Percentiles rank a stretch among this genome's conserved stretches.
phyloP scores from a whole-genome alignment of 2,888 invertebrate species.

The Onthophagus sagittarius region DNA sequence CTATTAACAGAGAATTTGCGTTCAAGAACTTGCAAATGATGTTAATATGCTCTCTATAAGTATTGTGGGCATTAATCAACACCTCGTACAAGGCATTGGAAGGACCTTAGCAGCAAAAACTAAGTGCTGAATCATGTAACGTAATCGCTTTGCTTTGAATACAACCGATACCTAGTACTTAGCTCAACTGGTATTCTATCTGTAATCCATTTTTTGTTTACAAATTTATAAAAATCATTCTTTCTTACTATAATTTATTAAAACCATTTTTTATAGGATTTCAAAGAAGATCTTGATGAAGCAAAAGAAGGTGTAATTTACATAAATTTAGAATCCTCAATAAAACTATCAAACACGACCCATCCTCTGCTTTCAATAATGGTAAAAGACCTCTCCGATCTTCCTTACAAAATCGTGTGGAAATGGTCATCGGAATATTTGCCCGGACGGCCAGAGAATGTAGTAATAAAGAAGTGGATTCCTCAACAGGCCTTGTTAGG shows the following conservation, averaged over 20 bases:
- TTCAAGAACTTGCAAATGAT: too few species aligned
- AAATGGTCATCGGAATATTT: slow-evolving; percentile 46
- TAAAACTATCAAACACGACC: background rate
- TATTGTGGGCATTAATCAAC: too few species aligned
- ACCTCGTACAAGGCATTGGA: too few species aligned
- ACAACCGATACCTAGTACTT: too few species aligned
- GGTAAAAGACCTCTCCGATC: slow-evolving; percentile 41
- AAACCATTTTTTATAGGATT: slow-evolving; percentile 42
- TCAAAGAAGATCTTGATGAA: slow-evolving; percentile 52
- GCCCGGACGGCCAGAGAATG: slow-evolving; percentile 42
- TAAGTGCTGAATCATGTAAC: too few species aligned
- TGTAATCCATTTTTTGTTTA: too few species aligned
- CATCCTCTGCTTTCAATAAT: slow-evolving; percentile 24
- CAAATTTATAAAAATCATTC: background rate
- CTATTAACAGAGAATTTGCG: too few species aligned
- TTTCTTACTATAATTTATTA: background rate
- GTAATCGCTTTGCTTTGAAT: too few species aligned
- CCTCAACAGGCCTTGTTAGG: slow-evolving; percentile 50
- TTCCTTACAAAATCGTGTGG: slow-evolving; percentile 48
- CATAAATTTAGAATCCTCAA: slow-evolving; percentile 53
- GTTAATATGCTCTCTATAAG: too few species aligned
- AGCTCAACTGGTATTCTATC: too few species aligned
- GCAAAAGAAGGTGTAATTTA: slow-evolving; percentile 55
- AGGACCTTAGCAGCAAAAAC: too few species aligned
- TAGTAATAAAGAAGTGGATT: slow-evolving; percentile 48